Evolutionary conservation across 2,888 invertebrate species (phyloP).

Genomic region (Fabriciana adippe): DNA sequence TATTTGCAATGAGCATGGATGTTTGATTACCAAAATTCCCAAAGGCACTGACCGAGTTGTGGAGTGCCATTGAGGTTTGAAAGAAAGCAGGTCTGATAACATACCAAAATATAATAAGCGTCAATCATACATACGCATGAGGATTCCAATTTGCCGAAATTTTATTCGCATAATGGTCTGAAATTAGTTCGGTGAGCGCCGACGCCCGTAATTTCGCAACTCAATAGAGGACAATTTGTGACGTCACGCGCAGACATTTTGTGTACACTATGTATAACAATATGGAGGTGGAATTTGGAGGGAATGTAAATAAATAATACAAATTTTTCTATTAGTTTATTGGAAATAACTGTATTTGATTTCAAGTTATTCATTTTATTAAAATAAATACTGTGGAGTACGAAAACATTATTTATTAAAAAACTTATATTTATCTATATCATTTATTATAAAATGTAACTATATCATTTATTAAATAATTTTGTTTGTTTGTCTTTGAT

Average conservation of each 20-base stretch:
- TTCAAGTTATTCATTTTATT: background rate
- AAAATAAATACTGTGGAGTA: background rate
- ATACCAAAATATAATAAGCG: slow-evolving; percentile 14
- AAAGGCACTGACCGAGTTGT: background rate
- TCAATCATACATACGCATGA: slow-evolving; percentile 24
- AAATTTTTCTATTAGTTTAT: background rate
- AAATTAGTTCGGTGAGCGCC: slow-evolving; percentile 67
- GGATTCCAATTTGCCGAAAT: slow-evolving; percentile 35
- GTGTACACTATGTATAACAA: slow-evolving; percentile 42
- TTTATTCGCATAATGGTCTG: slow-evolving; percentile 44
- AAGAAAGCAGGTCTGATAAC: background rate
- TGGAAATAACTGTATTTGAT: background rate
- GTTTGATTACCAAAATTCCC: background rate
- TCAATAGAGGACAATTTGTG: slow-evolving; percentile 78
- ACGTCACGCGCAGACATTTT: slow-evolving; percentile 72
- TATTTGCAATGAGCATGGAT: too few species aligned
- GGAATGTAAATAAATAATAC: slow-evolving; percentile 8
- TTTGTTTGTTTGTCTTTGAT: too few species aligned
- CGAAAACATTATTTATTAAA: background rate
- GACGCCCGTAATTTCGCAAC: slow-evolving; percentile 71
- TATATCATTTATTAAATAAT: too few species aligned
- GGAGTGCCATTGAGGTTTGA: background rate
- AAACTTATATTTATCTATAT: too few species aligned
- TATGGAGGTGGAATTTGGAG: slow-evolving; percentile 36
- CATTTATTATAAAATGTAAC: too few species aligned